Conservation (phyloP, 2,888 invertebrate genomes). For the Nysson spinosus region DNA sequence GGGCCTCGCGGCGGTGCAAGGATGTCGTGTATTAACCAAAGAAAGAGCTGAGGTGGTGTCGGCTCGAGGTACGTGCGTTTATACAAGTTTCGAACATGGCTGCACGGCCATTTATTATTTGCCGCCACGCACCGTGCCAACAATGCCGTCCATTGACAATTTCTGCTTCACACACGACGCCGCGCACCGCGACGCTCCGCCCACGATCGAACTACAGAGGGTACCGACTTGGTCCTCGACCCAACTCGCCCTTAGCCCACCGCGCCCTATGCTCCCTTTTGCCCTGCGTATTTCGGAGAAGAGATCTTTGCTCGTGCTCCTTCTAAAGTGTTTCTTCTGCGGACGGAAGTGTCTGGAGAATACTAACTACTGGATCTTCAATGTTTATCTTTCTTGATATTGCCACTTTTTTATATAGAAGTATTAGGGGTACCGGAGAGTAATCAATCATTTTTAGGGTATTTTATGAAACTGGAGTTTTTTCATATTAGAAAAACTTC, state of each 20-base stretch:
- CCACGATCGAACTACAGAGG: constrained; percentile 74
- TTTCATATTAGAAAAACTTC: too few species aligned
- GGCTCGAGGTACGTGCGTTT: constrained; percentile 39
- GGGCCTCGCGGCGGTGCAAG: constrained; percentile 32
- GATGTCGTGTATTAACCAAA: constrained; percentile 54
- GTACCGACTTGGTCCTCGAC: constrained; percentile 52
- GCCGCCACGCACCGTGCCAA: constrained; percentile 58
- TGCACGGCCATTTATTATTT: constrained; percentile 71
- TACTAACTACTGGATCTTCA: too few species aligned
- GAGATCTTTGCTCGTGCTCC: neutral
- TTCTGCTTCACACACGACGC: constrained; percentile 72
- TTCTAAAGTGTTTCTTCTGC: neutral
- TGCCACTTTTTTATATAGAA: too few species aligned
- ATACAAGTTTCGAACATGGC: constrained; percentile 47
- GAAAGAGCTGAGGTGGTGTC: constrained; percentile 56
- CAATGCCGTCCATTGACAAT: constrained; percentile 75
- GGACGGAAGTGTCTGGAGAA: too few species aligned
- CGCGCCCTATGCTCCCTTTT: neutral
- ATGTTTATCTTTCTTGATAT: too few species aligned
- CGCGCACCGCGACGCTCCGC: constrained; percentile 74
- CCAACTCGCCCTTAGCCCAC: neutral
- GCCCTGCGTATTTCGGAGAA: neutral
- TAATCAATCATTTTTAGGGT: too few species aligned
- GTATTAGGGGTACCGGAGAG: too few species aligned
- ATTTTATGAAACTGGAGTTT: too few species aligned